Base-by-base conservation (phyloP, 2,797 vertebrate genomes). In the Sebastes itinus region DNA sequence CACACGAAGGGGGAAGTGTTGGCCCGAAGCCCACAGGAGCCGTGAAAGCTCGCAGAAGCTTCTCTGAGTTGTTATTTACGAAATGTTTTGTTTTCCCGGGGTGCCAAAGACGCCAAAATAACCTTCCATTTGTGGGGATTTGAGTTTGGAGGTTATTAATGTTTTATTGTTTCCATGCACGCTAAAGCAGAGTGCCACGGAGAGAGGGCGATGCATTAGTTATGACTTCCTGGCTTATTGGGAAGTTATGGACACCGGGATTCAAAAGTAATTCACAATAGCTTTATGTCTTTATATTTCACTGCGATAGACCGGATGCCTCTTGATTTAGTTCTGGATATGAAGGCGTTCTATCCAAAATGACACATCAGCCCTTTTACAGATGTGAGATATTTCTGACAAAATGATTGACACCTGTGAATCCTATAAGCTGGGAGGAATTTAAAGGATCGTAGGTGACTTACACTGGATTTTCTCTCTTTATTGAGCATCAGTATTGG, bases 161-260 rank as follows among this genome's bases (percentile, higher is more conserved):
- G 87, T 92, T 94, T 94, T 77, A 94, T 92, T 90, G 83, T 92
- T 88, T 92, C 46, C 61, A 77, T 87, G 66, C 77, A 77, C 42
- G n/a, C 72, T 75, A 73, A 85, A 82, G 62, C 54, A 14, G 69
- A 82, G 60, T 62, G 68, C 64, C 38, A 28, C 13, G 46, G 65
- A 82, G 16, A 75, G 54, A 60, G 56, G 62, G 20, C 1, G 23
- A 90, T 94, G 85, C 80, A 94, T 94, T 91, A 93, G 77, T 92
- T 49, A 94, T 90, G 78, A 91, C 87, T 76, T 86, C 69, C 79
- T 35, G 52, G 62, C 55, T 82, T 88, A 72, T 72, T 75, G 64
- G 74, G 27, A 76, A 71, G 87, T 78, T 69, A 72, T 12, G 28
- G 58, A 65, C 28, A 33, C 46, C 18, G 7, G 46, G 46, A 20